Evolutionary conservation across 2,888 invertebrate species (phyloP).

Genomic region (Theretra japonica): DNA sequence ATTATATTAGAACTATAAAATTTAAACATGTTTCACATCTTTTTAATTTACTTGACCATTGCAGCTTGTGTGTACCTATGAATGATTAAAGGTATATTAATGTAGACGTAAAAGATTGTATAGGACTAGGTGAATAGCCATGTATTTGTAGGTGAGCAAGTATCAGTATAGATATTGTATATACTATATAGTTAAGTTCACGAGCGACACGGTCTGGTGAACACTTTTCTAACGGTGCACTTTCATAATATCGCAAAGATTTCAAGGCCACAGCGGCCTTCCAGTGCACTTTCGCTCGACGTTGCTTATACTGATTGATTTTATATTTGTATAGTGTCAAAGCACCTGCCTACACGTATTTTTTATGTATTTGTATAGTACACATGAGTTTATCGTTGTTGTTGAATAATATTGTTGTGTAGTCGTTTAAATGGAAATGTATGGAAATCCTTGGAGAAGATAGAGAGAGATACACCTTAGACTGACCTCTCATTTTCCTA

Average conservation of each 20-base stretch:
- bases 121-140: too few relatives aligned
- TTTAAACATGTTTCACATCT: too few relatives aligned
- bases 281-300: constrained; percentile 55
- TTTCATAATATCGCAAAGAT: constrained; percentile 67
- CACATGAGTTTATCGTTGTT: too few relatives aligned
- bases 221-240: constrained; percentile 74
- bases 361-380: background rate
- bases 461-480: too few relatives aligned
- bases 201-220: constrained; percentile 72
- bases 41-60: too few relatives aligned
- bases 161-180: constrained; percentile 31
- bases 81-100: background rate
- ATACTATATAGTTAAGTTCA: constrained; percentile 70
- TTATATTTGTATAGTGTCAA: background rate
- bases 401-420: too few relatives aligned
- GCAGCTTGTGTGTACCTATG: too few relatives aligned
- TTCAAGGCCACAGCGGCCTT: constrained; percentile 74
- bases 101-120: background rate
- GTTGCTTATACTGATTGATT: background rate
- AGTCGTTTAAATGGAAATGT: too few relatives aligned
- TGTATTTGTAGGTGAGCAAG: constrained; percentile 13
- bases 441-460: too few relatives aligned
- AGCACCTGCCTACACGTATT: background rate
- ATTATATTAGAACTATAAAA: too few relatives aligned
- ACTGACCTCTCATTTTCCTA: too few relatives aligned